Conservation (phyloP, 2,888 invertebrate genomes). For the Drosophila melanosoma region DNA sequence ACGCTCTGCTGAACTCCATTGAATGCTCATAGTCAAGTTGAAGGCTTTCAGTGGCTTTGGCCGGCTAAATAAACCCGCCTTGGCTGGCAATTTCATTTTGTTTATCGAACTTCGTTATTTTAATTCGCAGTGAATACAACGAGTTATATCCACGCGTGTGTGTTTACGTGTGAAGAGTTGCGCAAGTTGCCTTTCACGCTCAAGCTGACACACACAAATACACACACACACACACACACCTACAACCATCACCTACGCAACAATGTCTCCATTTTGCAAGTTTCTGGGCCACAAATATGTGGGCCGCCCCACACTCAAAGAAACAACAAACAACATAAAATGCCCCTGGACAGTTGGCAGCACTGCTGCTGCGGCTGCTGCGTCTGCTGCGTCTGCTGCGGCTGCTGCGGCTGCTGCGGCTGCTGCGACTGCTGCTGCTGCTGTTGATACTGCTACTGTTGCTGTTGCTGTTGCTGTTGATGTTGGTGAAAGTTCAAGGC, state of each 20-base stretch:
- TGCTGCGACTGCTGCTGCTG: too few relatives aligned
- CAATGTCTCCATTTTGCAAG: conserved; percentile 7
- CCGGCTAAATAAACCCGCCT: conserved; percentile 74
- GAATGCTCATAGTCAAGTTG: conserved; percentile 70
- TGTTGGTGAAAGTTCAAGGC: conserved; percentile 74
- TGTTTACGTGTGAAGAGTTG: conserved; percentile 10
- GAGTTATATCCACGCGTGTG: conserved; percentile 18
- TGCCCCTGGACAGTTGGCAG: conserved; percentile 51
- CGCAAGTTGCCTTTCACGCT: conserved; percentile 9
- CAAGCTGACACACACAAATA: conserved; percentile 1
- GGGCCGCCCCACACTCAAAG: conserved; percentile 37
- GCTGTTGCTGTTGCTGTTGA: background rate
- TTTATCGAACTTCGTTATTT: conserved; percentile 62
- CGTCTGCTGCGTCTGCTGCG: too few relatives aligned
- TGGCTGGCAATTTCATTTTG: conserved; percentile 68
- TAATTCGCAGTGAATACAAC: conserved; percentile 26
- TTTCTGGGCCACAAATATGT: conserved; percentile 61
- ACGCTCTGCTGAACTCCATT: conserved; percentile 37
- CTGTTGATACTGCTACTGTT: rapidly evolving
- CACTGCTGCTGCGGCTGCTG: background rate
- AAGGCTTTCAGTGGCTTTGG: conserved; percentile 60
- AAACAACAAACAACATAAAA: background rate
- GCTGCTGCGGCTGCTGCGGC: background rate
- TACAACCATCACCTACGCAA: conserved; percentile 30
- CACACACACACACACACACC: background rate